A percentile compares a stretch with the other conserved stretches of the same genome.
phyloP scores from a whole-genome alignment of 2,797 vertebrate species.

The Momotus momota region DNA sequence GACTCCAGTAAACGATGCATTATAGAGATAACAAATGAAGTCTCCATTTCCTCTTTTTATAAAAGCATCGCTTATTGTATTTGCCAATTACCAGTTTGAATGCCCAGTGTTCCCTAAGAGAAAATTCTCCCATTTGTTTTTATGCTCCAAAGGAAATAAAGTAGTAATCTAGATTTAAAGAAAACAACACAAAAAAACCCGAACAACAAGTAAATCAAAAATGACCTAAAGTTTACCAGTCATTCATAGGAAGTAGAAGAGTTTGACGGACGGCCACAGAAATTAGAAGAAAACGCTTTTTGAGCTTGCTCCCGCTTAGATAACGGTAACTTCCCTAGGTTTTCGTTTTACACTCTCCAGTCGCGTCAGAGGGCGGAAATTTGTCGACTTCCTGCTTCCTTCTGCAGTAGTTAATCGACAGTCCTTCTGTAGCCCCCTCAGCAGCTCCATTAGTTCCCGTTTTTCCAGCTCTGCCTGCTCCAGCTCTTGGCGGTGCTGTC shows the following conservation, averaged over 20 bases:
- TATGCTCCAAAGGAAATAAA: background rate
- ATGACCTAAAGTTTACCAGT: background rate
- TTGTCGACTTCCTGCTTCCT: slow-evolving; percentile 77
- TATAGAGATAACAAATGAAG: background rate
- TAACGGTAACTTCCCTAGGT: slow-evolving; percentile 83
- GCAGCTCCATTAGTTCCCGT: slow-evolving; percentile 85
- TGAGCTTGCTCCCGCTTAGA: slow-evolving; percentile 30
- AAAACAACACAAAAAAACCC: background rate
- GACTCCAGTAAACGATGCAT: background rate
- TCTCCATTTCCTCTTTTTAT: background rate
- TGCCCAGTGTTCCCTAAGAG: background rate
- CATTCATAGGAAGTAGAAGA: background rate
- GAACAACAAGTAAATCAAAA: background rate
- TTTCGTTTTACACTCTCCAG: slow-evolving; percentile 87
- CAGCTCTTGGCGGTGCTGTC: slow-evolving; percentile 86
- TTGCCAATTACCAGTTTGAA: background rate
- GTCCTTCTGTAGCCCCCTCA: slow-evolving; percentile 84
- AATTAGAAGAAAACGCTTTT: background rate
- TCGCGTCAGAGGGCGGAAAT: slow-evolving; percentile 76
- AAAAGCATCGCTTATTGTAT: background rate
- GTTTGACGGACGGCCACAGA: background rate
- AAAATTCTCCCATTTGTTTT: background rate
- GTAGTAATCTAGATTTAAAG: background rate
- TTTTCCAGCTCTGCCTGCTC: slow-evolving; percentile 89
- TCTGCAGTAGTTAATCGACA: slow-evolving; percentile 62